These are phyloP conservation scores for Sebastes steindachneri DNA, from an alignment of 2,797 vertebrate genomes.

Conservation along the genomic window DNA sequence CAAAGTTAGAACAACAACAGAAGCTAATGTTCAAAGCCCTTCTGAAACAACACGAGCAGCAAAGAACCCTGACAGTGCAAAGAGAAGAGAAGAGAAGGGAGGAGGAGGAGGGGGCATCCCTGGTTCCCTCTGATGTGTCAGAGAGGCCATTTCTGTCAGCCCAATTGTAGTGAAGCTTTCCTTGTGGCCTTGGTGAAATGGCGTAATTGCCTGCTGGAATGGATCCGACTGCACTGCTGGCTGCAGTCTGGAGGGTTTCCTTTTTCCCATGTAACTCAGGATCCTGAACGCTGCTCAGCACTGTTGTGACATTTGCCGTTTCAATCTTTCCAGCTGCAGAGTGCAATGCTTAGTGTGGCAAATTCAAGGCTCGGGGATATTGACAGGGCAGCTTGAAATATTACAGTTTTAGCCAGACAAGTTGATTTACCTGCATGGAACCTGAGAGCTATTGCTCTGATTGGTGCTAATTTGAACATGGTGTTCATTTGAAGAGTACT, in stretches of 20 bases:
- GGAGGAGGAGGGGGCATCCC: neutral
- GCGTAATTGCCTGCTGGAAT: constrained; percentile 58
- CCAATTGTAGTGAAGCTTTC: constrained; percentile 67
- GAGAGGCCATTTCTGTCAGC: constrained; percentile 70
- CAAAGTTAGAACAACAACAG: constrained; percentile 65
- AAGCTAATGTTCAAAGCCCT: constrained; percentile 72
- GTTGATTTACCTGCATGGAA: constrained; percentile 35
- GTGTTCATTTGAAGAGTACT: neutral
- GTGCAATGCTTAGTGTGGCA: constrained; percentile 24
- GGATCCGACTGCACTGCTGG: constrained; percentile 34
- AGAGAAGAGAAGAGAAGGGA: constrained; percentile 14
- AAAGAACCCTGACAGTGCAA: constrained; percentile 53
- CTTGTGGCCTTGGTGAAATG: constrained; percentile 53
- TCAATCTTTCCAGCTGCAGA: constrained; percentile 21
- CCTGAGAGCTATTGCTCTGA: neutral
- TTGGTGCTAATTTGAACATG: constrained; percentile 12
- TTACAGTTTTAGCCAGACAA: constrained; percentile 6
- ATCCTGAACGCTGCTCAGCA: constrained; percentile 26
- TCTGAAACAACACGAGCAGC: constrained; percentile 59
- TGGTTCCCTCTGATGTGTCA: constrained; percentile 62
- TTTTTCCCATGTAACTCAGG: constrained; percentile 41
- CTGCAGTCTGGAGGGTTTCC: constrained; percentile 40
- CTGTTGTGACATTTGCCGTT: constrained; percentile 39
- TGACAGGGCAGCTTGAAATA: constrained; percentile 42
- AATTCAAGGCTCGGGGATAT: constrained; percentile 45